Conservation (phyloP, 2,888 invertebrate genomes). For the Isoperla grammatica region DNA sequence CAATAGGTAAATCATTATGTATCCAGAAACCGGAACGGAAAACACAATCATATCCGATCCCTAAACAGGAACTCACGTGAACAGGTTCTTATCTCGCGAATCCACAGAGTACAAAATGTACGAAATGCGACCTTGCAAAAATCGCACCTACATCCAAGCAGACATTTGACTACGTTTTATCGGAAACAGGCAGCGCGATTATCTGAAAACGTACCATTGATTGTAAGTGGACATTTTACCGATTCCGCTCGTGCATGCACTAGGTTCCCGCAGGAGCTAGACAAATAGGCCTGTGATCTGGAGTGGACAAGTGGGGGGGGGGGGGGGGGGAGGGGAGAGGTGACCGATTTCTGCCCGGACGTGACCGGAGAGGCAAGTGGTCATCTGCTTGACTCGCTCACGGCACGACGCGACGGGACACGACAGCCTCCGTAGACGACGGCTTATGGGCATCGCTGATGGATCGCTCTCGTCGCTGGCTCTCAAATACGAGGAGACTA, state of each 20-base stretch:
- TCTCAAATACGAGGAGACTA: no score
- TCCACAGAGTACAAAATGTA: no score
- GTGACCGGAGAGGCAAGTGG: conserved; percentile 21
- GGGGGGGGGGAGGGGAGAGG: conserved; percentile 13
- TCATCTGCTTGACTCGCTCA: background rate
- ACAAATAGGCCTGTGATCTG: background rate
- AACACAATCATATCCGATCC: no score
- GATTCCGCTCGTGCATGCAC: conserved; percentile 9
- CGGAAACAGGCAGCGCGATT: no score
- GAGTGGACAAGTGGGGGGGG: conserved; percentile 16
- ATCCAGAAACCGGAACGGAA: no score
- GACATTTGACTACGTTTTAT: no score
- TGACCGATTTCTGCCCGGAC: conserved; percentile 19
- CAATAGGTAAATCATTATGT: no score
- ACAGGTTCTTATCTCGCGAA: no score
- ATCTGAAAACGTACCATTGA: background rate
- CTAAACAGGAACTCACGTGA: no score
- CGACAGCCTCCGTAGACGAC: background rate
- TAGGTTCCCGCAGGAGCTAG: conserved; percentile 13
- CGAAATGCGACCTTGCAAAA: no score
- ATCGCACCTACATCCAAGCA: no score
- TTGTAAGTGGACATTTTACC: conserved; percentile 4
- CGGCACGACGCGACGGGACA: no score
- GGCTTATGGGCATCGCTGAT: background rate
- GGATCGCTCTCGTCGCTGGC: background rate